Conservation (phyloP, 2,113 vertebrate genomes). For the Pygoscelis adeliae region DNA sequence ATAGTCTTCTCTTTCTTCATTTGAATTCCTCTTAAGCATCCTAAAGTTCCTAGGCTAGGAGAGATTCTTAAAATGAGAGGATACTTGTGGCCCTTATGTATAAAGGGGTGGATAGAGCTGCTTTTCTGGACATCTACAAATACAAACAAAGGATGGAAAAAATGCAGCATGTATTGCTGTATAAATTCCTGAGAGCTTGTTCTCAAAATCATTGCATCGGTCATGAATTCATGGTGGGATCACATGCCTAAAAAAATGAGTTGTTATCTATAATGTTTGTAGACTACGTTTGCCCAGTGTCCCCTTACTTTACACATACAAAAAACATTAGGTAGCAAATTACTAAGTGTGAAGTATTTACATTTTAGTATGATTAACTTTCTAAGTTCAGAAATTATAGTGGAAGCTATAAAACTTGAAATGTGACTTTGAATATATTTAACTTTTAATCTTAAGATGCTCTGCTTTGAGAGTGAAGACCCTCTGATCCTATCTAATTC, state of each 20-base stretch:
- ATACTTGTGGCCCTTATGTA: background rate
- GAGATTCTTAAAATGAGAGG: background rate
- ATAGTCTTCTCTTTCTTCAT: background rate
- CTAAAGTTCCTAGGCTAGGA: background rate
- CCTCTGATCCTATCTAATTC: background rate
- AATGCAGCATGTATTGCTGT: background rate
- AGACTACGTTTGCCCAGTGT: background rate
- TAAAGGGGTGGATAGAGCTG: background rate
- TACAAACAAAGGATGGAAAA: background rate
- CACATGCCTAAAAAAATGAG: background rate
- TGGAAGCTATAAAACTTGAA: background rate
- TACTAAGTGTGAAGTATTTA: background rate
- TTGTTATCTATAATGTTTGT: background rate
- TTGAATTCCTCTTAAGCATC: background rate
- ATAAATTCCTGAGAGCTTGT: background rate
- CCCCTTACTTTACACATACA: background rate
- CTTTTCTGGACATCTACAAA: background rate
- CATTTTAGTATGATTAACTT: background rate
- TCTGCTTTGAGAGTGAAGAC: background rate
- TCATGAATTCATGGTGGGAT: background rate
- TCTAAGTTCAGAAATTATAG: background rate
- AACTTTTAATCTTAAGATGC: background rate
- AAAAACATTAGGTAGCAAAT: background rate
- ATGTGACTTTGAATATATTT: background rate
- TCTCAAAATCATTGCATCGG: background rate